Percentiles rank a stretch among this genome's conserved stretches.
phyloP scores from a whole-genome alignment of 2,797 vertebrate species.

The Pachyuromys duprasi region DNA sequence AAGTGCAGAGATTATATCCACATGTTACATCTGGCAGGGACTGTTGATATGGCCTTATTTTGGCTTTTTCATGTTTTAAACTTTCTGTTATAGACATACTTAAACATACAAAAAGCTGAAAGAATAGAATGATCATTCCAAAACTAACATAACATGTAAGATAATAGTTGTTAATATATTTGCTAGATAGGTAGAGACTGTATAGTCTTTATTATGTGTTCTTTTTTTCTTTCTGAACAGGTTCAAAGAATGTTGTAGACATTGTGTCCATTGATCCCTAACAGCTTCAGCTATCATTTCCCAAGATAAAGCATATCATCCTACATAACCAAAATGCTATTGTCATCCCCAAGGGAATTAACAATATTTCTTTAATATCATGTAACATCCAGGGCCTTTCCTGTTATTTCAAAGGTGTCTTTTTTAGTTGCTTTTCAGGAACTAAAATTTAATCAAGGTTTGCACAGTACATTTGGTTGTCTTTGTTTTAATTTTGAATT shows the following conservation, averaged over 20 bases:
- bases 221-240: neutral
- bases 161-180: constrained; percentile 36
- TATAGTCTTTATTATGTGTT: neutral
- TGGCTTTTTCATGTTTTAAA: constrained; percentile 34
- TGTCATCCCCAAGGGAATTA: constrained; percentile 27
- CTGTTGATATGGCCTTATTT: constrained; percentile 24
- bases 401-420: constrained; percentile 12
- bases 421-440: constrained; percentile 18
- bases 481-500: constrained; percentile 52
- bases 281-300: constrained; percentile 7
- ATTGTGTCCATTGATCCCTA: neutral
- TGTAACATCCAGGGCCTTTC: constrained; percentile 45
- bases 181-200: neutral
- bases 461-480: neutral
- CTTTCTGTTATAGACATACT: constrained; percentile 36
- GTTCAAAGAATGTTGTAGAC: constrained; percentile 36
- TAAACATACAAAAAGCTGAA: constrained; percentile 45
- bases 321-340: constrained; percentile 19
- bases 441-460: constrained; percentile 45
- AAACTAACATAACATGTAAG: neutral
- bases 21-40: neutral
- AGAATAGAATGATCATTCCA: constrained; percentile 32
- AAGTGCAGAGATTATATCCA: neutral
- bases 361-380: constrained; percentile 19
- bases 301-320: constrained; percentile 50